Conservation (phyloP, 2,888 invertebrate genomes). For the Falcaria lacertinaria region DNA sequence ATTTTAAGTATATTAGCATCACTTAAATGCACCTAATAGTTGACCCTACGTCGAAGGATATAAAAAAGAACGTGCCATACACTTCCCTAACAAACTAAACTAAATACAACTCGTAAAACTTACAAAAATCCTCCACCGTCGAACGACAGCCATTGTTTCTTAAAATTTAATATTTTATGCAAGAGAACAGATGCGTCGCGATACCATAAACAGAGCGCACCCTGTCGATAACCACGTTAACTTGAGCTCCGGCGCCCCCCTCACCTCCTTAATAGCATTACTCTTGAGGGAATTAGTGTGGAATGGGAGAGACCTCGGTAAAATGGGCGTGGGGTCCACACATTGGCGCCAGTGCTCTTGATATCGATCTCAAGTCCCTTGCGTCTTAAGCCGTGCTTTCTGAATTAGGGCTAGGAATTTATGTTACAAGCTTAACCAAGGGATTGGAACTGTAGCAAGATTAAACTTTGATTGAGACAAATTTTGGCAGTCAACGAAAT, state of each 20-base stretch:
- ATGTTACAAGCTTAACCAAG: slow-evolving; percentile 53
- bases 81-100: too few relatives aligned
- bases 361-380: slow-evolving; percentile 75
- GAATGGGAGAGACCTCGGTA: slow-evolving; percentile 49
- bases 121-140: slow-evolving; percentile 21
- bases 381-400: slow-evolving; percentile 59
- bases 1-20: too few relatives aligned
- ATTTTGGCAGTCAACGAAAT: slow-evolving; percentile 32
- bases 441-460: slow-evolving; percentile 33
- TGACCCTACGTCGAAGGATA: too few relatives aligned
- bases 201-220: slow-evolving; percentile 65
- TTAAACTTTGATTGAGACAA: slow-evolving; percentile 39
- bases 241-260: slow-evolving; percentile 41
- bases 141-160: slow-evolving; percentile 46
- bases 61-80: too few relatives aligned
- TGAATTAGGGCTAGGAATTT: slow-evolving; percentile 69
- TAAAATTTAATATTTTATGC: slow-evolving; percentile 64
- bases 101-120: too few relatives aligned
- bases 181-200: slow-evolving; percentile 73
- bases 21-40: too few relatives aligned
- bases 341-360: slow-evolving; percentile 67
- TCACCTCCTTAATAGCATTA: slow-evolving; percentile 33
- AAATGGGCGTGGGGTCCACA: slow-evolving; percentile 57
- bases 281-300: slow-evolving; percentile 39
- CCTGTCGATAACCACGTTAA: slow-evolving; percentile 45